Base-by-base conservation (phyloP, 2,113 vertebrate genomes). In the Scartelaos histophorus region DNA sequence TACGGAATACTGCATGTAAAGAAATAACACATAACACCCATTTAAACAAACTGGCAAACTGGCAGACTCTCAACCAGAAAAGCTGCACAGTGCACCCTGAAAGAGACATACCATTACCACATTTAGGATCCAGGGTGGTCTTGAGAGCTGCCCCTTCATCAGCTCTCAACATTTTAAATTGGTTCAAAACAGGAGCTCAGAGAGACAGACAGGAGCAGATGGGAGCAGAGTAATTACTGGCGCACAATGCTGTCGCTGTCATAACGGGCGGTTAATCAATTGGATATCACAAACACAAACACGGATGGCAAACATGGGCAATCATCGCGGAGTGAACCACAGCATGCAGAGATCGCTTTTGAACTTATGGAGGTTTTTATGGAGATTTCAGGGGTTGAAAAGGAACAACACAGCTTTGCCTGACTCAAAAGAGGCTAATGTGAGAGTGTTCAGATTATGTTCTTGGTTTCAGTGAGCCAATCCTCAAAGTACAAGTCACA, bases 71-170 rank as follows among this genome's bases (percentile, higher is more conserved):
- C 29, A 29, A 29, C 29, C 29, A 29, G 29, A 29, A 29, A 2
- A 29, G 29, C 4, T 29, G 2, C 29, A 29, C 29, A 29, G 29
- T 29, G 29, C 2, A 29, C 29, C 29, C 4, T 29, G 2, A 29
- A 70, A 90, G 89, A 90, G 87, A 74, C 65, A 67, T 35, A 60
- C 71, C 74, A 79, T 80, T 80, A 88, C 81, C 73, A 89, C 82
- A 90, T 90, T 87, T 82, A 90, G 77, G 73, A 74, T 86, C 85
- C 71, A 69, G 76, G 64, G 84, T 87, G 87, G 81, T 25, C 51
- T 73, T 34, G 45, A 78, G 66, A 68, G 67, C 77, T 85, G 71
- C 69, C 78, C 7, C 85, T 89, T 89, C 80, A 88, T 85, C 80
- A 84, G 76, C 24, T 81, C 76, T 79, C 71, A 78, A 75, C 62